A percentile compares a stretch with the other conserved stretches of the same genome.
Conservation (phyloP, 2,888 invertebrate genomes). For the Embidobia sp. region DNA sequence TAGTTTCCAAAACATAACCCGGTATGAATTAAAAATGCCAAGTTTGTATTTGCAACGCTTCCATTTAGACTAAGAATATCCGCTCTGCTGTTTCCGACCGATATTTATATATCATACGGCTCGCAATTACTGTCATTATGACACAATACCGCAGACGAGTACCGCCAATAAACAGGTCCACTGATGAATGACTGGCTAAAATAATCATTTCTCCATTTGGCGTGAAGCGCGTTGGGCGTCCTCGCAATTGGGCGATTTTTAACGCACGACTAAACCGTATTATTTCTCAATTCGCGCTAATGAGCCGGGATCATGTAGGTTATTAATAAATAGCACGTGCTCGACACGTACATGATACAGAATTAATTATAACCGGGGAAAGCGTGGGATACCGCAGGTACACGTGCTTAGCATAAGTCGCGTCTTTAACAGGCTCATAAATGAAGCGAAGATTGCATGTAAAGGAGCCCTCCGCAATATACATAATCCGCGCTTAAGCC, state of each 20-base stretch:
- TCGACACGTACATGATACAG: conserved; percentile 34
- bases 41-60: too few relatives aligned
- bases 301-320: conserved; percentile 17
- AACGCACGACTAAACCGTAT: conserved; percentile 5
- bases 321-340: conserved; percentile 40
- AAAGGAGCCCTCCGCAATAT: conserved; percentile 37
- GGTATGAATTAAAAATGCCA: too few relatives aligned
- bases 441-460: conserved; percentile 40
- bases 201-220: too few relatives aligned
- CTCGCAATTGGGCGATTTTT: neutral
- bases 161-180: too few relatives aligned
- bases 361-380: conserved; percentile 43
- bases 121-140: too few relatives aligned
- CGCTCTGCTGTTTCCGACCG: too few relatives aligned
- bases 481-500: conserved; percentile 44
- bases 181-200: too few relatives aligned
- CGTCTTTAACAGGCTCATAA: conserved; percentile 46
- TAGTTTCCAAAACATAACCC: too few relatives aligned
- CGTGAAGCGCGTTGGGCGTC: too few relatives aligned
- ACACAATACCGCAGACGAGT: too few relatives aligned
- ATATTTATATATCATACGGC: too few relatives aligned
- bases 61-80: too few relatives aligned
- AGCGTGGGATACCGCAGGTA: conserved; percentile 44
- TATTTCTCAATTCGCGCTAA: conserved; percentile 27
- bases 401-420: conserved; percentile 53